A percentile compares a stretch with the other conserved stretches of the same genome.
Evolutionary conservation across 2,797 vertebrate species (phyloP).

Genomic region (Neomorphus geoffroyi): DNA sequence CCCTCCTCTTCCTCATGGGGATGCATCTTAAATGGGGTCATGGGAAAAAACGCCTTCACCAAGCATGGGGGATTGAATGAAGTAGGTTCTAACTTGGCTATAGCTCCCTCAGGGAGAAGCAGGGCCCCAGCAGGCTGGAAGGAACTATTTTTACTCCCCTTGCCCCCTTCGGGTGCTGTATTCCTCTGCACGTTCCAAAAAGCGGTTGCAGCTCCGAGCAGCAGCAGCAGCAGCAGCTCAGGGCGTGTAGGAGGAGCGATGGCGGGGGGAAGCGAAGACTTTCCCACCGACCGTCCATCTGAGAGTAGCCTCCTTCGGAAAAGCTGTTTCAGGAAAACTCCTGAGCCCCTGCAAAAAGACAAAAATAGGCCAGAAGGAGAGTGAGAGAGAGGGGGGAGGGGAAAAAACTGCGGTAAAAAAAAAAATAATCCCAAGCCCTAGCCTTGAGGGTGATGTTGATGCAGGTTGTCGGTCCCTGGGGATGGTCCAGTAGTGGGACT

Average conservation of each 20-base stretch:
- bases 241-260: constrained; percentile 64
- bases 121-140: constrained; percentile 11
- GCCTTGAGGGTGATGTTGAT: background rate
- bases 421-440: background rate
- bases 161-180: background rate
- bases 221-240: constrained; percentile 40
- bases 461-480: background rate
- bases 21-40: background rate
- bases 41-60: background rate
- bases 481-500: background rate
- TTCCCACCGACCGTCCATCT: constrained; percentile 69
- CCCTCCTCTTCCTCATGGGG: background rate
- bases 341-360: constrained; percentile 65
- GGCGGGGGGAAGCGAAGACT: constrained; percentile 68
- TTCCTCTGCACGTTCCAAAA: constrained; percentile 59
- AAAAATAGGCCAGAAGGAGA: constrained; percentile 69
- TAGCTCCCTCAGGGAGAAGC: constrained; percentile 13
- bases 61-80: accelerated
- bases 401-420: constrained; percentile 30
- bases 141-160: constrained; percentile 58
- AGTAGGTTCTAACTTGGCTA: constrained; percentile 10
- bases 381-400: background rate
- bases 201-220: constrained; percentile 50
- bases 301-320: constrained; percentile 76
- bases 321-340: constrained; percentile 76